Conservation (phyloP, 2,888 invertebrate species). For the Pterostichus madidus region DNA sequence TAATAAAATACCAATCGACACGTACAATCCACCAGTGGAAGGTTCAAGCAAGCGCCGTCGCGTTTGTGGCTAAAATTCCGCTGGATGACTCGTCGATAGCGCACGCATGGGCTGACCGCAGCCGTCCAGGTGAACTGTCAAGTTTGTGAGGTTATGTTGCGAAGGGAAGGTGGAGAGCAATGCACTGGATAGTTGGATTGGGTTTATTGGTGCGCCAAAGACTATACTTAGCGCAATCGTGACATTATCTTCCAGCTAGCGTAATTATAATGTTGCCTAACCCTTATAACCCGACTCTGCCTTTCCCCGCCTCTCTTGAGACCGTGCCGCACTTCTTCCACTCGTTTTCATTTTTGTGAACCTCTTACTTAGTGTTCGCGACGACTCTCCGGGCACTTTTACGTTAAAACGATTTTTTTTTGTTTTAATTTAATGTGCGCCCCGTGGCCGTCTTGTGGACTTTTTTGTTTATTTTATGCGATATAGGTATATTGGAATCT, state of each 20-base stretch:
- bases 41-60: neutral
- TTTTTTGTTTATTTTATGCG: slow-evolving; percentile 60
- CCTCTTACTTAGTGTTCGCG: slow-evolving; percentile 65
- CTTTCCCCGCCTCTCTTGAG: slow-evolving; percentile 17
- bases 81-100: slow-evolving; percentile 63
- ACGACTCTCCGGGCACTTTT: slow-evolving; percentile 66
- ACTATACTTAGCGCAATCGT: slow-evolving; percentile 78
- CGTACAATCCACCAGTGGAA: slow-evolving; percentile 50
- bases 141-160: slow-evolving; percentile 4
- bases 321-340: slow-evolving; percentile 26
- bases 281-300: slow-evolving; percentile 65
- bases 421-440: slow-evolving; percentile 64
- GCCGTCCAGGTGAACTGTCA: slow-evolving; percentile 43
- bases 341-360: slow-evolving; percentile 66
- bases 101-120: slow-evolving; percentile 67
- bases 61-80: neutral
- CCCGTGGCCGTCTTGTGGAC: slow-evolving; percentile 56
- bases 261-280: slow-evolving; percentile 74
- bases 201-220: slow-evolving; percentile 77
- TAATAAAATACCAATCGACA: slow-evolving; percentile 76
- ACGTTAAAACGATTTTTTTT: slow-evolving; percentile 64
- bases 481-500: slow-evolving; percentile 53
- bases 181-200: slow-evolving; percentile 61
- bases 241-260: slow-evolving; percentile 76
- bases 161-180: slow-evolving; percentile 13